These are phyloP conservation scores for Acrobasis suavella DNA, from an alignment of 2,888 invertebrate species.

Conservation along the genomic window DNA sequence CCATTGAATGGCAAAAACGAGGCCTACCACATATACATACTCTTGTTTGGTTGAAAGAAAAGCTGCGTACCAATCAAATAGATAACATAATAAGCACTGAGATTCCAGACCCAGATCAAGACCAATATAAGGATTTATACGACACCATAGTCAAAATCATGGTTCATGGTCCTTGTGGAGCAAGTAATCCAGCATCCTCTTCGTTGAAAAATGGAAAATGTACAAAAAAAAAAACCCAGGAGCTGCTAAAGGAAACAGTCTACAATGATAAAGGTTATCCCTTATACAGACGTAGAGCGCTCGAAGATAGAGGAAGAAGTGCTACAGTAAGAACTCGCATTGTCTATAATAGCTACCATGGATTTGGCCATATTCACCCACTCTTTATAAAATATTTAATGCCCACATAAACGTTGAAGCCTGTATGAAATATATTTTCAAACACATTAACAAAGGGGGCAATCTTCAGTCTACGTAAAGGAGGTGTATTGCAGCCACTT, in stretches of 20 bases:
- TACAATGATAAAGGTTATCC: constrained; percentile 22
- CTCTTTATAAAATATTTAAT: constrained; percentile 32
- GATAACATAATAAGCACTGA: constrained; percentile 28
- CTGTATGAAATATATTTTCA: constrained; percentile 41
- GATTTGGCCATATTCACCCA: constrained; percentile 36
- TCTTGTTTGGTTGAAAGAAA: constrained; percentile 25
- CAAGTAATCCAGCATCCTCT: constrained; percentile 31
- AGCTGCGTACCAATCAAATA: constrained; percentile 27
- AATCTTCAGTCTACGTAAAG: constrained; percentile 23
- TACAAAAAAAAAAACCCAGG: constrained; percentile 26
- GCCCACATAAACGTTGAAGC: constrained; percentile 46
- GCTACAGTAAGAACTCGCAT: constrained; percentile 11
- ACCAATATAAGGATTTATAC: constrained; percentile 25
- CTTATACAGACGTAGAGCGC: constrained; percentile 9
- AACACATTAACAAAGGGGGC: constrained; percentile 34
- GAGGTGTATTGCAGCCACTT: constrained; percentile 31
- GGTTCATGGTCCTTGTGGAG: constrained; percentile 26
- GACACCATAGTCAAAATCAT: constrained; percentile 30
- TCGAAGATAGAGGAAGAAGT: constrained; percentile 15
- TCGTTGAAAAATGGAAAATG: constrained; percentile 37
- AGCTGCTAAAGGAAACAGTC: too few relatives aligned
- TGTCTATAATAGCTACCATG: constrained; percentile 35
- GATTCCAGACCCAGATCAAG: constrained; percentile 28
- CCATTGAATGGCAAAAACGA: constrained; percentile 20
- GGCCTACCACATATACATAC: constrained; percentile 19